Evolutionary conservation across 2,113 vertebrate species (phyloP).

Genomic region (human): GRCh38 chr3:62372501-62373000

Average conservation of each 20-base stretch:
- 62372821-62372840: constrained; percentile 90
- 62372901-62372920: constrained; percentile 82
- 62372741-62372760: constrained; percentile 94
- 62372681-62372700: constrained; percentile 88
- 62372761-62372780: constrained; percentile 99
- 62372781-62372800: constrained; percentile 95
- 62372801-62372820: constrained; percentile 87
- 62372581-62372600: constrained; percentile 97
- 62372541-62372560: constrained; percentile 24
- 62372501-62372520: constrained; percentile 85
- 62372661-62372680: constrained; percentile 92
- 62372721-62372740: constrained; percentile 83
- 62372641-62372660: constrained; percentile 96
- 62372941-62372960: constrained; percentile 90
- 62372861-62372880: constrained; percentile 89
- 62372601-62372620: constrained; percentile 95
- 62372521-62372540: constrained; percentile 59
- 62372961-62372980: constrained; percentile 95
- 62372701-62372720: constrained; percentile 79
- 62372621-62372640: constrained; percentile 94
- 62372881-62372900: constrained; percentile 85
- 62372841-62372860: constrained; percentile 93
- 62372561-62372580: constrained; percentile 89
- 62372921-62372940: constrained; percentile 91
- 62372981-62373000: constrained; percentile 92